These are phyloP conservation scores for Tortricodes alternella DNA, from an alignment of 2,888 invertebrate species.

Conservation along the genomic window DNA sequence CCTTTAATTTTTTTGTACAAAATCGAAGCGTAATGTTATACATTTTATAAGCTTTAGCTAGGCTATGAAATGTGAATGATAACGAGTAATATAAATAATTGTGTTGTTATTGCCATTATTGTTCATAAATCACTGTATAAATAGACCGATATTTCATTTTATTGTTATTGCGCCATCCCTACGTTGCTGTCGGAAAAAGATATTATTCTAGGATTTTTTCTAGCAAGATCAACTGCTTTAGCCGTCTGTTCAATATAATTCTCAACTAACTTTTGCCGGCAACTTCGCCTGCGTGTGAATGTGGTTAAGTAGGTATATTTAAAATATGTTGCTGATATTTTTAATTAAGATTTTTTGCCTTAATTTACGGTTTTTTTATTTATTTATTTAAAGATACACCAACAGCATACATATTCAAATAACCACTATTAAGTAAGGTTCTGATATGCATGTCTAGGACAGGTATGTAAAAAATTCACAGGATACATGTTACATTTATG, in stretches of 20 bases:
- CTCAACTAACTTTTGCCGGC: not conserved
- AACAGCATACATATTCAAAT: too few species aligned
- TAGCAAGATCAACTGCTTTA: not conserved
- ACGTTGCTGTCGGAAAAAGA: not conserved
- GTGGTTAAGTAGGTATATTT: too few species aligned
- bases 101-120: conserved; percentile 48
- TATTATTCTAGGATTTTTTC: not conserved
- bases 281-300: not conserved
- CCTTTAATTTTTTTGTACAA: not conserved
- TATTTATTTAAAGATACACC: too few species aligned
- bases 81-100: conserved; percentile 38
- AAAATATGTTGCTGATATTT: too few species aligned
- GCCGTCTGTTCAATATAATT: too few species aligned
- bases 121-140: conserved; percentile 36
- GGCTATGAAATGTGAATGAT: conserved; percentile 19
- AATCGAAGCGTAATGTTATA: not conserved
- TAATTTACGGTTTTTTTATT: too few species aligned
- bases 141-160: conserved; percentile 17
- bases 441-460: too few species aligned
- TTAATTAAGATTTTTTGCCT: too few species aligned
- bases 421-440: too few species aligned
- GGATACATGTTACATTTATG: too few species aligned
- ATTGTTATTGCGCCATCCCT: not conserved
- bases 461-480: too few species aligned
- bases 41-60: conserved; percentile 20